Evolutionary conservation across 2,888 invertebrate genomes (phyloP).

Genomic region (Adineta ricciae): DNA sequence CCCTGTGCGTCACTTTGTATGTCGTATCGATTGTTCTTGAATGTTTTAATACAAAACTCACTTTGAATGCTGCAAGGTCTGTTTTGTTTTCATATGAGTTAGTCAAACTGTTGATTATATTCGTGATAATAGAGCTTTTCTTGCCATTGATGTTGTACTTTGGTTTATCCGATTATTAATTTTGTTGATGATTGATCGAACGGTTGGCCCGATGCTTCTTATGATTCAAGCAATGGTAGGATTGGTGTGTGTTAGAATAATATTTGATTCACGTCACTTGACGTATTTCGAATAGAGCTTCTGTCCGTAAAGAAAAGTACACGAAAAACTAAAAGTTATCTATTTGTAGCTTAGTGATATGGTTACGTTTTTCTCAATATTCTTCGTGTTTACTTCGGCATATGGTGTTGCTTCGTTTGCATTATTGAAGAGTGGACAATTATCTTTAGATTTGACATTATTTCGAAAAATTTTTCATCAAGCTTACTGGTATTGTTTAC

Average conservation of each 20-base stretch:
- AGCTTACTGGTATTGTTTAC: neutral
- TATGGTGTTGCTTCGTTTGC: neutral
- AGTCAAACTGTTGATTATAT: neutral
- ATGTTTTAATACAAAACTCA: neutral
- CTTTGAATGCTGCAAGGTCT: neutral
- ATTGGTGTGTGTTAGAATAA: neutral
- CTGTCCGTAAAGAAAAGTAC: too few relatives aligned
- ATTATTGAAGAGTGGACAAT: neutral
- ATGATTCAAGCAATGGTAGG: neutral
- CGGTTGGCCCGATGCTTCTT: neutral
- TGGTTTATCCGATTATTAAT: slow-evolving; percentile 1
- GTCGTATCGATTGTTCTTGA: neutral
- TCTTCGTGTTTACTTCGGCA: neutral
- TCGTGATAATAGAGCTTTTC: neutral
- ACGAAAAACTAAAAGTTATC: too few relatives aligned
- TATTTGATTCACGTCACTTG: too few relatives aligned
- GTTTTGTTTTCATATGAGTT: neutral
- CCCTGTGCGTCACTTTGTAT: neutral
- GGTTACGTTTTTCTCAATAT: neutral
- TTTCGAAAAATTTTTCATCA: neutral
- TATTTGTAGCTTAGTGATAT: neutral
- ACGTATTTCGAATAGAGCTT: too few relatives aligned
- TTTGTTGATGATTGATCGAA: neutral
- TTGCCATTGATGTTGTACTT: neutral
- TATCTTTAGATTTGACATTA: neutral